Percentiles rank a stretch among this genome's conserved stretches.
Evolutionary conservation across 30 jellyfish, hydroid and myxozoan genomes (phyloP).

Genomic region (Mastigias papua): DNA sequence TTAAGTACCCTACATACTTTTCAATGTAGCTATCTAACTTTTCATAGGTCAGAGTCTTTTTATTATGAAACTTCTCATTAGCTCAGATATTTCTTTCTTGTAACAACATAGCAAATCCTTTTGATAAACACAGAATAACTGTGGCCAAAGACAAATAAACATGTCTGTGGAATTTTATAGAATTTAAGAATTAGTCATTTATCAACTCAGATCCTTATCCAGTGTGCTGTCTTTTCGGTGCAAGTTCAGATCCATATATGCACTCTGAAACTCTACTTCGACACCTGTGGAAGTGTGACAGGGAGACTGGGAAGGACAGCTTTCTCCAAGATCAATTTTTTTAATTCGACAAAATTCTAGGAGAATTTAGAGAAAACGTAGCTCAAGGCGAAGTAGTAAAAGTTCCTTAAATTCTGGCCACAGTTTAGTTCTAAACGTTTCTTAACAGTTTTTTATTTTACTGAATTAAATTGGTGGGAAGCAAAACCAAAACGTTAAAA

Average conservation of each 20-base stretch:
- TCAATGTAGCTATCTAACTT: background rate
- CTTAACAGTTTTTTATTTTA: too few species aligned
- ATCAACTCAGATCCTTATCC: background rate
- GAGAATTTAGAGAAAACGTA: too few species aligned
- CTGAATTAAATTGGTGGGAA: too few species aligned
- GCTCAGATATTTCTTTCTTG: background rate
- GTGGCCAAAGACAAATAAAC: background rate
- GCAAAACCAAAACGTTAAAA: too few species aligned
- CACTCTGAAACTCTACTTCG: background rate
- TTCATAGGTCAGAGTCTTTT: background rate
- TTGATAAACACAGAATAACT: background rate
- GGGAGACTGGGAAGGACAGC: too few species aligned
- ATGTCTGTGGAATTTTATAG: slow-evolving; percentile 4
- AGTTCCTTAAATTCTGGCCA: too few species aligned
- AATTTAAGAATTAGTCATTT: background rate
- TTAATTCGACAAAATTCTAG: too few species aligned
- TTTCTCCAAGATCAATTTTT: too few species aligned
- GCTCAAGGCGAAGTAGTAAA: too few species aligned
- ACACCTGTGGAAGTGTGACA: background rate
- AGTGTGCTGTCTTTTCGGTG: background rate
- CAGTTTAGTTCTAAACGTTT: too few species aligned
- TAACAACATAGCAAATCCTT: background rate
- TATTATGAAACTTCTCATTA: background rate
- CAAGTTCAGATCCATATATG: background rate
- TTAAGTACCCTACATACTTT: too few species aligned